These are phyloP conservation scores for Stictocephala bisonia DNA, from an alignment of 2,888 invertebrate species.

Conservation along the genomic window DNA sequence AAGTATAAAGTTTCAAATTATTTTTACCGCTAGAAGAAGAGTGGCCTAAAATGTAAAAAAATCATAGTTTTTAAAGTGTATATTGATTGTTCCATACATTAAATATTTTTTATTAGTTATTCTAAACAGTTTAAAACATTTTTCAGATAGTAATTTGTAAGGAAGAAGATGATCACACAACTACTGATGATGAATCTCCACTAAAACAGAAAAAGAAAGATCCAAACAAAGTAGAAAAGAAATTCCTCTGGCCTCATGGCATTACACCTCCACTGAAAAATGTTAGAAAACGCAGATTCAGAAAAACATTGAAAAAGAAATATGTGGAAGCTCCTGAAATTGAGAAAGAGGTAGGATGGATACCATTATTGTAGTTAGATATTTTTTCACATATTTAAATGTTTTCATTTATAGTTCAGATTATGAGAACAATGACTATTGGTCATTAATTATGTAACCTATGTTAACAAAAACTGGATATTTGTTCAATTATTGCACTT, in stretches of 20 bases:
- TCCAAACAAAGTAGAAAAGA: slow-evolving; percentile 87
- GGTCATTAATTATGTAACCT: too few relatives aligned
- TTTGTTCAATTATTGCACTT: too few relatives aligned
- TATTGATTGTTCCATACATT: too few relatives aligned
- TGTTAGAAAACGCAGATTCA: slow-evolving; percentile 89
- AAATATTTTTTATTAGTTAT: too few relatives aligned
- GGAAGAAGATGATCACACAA: slow-evolving; percentile 84
- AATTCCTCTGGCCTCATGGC: slow-evolving; percentile 95
- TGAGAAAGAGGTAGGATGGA: slow-evolving; percentile 80
- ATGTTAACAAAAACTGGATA: background rate
- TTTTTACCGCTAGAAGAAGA: too few relatives aligned
- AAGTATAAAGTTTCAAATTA: too few relatives aligned
- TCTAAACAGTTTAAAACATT: too few relatives aligned
- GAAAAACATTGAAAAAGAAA: slow-evolving; percentile 96
- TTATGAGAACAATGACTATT: too few relatives aligned
- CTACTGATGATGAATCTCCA: slow-evolving; percentile 82
- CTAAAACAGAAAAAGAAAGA: slow-evolving; percentile 86
- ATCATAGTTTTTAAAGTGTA: too few relatives aligned
- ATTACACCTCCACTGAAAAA: slow-evolving; percentile 97
- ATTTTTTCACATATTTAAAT: too few relatives aligned
- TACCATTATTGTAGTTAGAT: background rate
- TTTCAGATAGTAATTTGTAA: slow-evolving; percentile 83
- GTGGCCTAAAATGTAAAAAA: too few relatives aligned
- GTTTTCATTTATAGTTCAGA: too few relatives aligned
- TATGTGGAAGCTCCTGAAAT: slow-evolving; percentile 97